Evolutionary conservation across 2,113 vertebrate genomes (phyloP).

Genomic region (human): DNA sequence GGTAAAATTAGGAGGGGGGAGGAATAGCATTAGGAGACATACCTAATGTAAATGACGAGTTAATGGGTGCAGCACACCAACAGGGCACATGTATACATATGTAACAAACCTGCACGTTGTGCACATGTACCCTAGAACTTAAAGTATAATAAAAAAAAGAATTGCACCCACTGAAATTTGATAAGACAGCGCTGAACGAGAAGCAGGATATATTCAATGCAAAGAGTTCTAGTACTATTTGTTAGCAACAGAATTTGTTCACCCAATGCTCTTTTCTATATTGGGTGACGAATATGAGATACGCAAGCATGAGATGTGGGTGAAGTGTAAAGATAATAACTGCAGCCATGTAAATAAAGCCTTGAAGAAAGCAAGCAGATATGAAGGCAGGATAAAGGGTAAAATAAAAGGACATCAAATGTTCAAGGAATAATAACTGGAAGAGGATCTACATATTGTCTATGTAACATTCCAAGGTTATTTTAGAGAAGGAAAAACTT

Average conservation of each 20-base stretch:
- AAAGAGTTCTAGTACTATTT: not conserved
- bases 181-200: not conserved
- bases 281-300: not conserved
- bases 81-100: too few species aligned
- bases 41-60: too few species aligned
- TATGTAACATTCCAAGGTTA: not conserved
- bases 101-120: too few species aligned
- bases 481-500: not conserved
- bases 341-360: not conserved
- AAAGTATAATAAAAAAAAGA: not conserved
- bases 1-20: too few species aligned
- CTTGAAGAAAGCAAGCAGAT: not conserved
- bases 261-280: not conserved
- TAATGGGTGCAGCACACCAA: too few species aligned
- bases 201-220: not conserved
- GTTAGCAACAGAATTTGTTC: not conserved
- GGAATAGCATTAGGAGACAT: too few species aligned
- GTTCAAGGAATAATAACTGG: not conserved
- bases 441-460: not conserved
- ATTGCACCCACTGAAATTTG: not conserved
- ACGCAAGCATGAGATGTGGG: not conserved
- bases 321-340: not conserved
- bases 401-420: not conserved
- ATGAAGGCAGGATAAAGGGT: not conserved
- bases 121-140: too few species aligned